Percentiles rank a stretch among this genome's conserved stretches.
phyloP scores from a whole-genome alignment of 2,797 vertebrate genomes.

The Leucoraja ocellata region DNA sequence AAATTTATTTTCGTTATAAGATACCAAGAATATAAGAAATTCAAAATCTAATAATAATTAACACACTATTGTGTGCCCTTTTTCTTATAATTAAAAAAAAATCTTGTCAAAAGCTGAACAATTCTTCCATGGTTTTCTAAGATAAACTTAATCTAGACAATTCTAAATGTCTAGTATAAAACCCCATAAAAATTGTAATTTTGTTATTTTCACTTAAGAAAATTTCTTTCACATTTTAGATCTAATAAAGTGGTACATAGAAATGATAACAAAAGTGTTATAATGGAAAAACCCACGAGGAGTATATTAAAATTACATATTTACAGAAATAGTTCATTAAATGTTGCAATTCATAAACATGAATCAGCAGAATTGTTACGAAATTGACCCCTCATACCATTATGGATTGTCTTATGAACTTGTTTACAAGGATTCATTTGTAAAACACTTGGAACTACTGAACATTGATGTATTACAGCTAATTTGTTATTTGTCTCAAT shows the following conservation, averaged over 20 bases:
- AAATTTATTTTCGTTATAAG: background rate
- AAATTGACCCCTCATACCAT: background rate
- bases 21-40: background rate
- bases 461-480: background rate
- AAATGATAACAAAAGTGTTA: background rate
- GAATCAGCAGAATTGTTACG: background rate
- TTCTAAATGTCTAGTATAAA: background rate
- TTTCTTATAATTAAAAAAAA: background rate
- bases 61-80: background rate
- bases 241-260: background rate
- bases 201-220: background rate
- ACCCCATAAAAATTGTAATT: background rate
- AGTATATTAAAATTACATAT: constrained; percentile 20
- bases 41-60: background rate
- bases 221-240: background rate
- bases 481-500: background rate
- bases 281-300: background rate
- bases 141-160: background rate
- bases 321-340: background rate
- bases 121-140: background rate
- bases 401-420: background rate
- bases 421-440: constrained; percentile 15
- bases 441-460: background rate
- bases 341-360: constrained; percentile 1
- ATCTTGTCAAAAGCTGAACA: too few species aligned